phyloP scores from a whole-genome alignment of 1,140 invertebrate species.

The Zaprionus lachaisei region DNA sequence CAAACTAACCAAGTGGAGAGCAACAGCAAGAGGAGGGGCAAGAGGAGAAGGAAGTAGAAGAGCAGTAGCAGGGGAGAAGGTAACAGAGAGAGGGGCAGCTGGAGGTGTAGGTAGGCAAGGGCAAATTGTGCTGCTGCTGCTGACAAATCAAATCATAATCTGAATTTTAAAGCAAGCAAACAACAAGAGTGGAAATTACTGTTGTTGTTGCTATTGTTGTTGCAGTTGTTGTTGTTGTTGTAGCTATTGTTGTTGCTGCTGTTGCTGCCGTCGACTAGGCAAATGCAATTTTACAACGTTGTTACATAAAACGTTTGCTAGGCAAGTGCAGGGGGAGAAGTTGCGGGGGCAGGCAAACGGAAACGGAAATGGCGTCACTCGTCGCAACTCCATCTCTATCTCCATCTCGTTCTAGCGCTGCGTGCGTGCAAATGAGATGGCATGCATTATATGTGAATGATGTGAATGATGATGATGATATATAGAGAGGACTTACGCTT shows the following conservation, averaged over 20 bases:
- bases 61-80: not conserved
- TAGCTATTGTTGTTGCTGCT: not conserved
- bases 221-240: not conserved
- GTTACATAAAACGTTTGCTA: conserved; percentile 71
- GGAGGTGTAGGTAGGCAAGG: conserved; percentile 1
- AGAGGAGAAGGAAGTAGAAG: not conserved
- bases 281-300: conserved; percentile 81
- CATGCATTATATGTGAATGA: conserved; percentile 33
- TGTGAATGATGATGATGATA: conserved; percentile 15
- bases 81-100: not conserved
- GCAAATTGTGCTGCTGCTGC: conserved; percentile 30
- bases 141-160: conserved; percentile 78
- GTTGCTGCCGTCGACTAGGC: conserved; percentile 25
- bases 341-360: not conserved
- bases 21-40: not conserved
- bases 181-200: conserved; percentile 44
- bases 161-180: conserved; percentile 65
- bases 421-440: conserved; percentile 42
- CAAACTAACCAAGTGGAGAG: conserved; percentile 44
- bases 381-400: not conserved
- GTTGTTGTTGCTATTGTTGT: conserved; percentile 17
- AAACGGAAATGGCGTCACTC: conserved; percentile 54
- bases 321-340: not conserved
- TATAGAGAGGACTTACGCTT: conserved; percentile 63
- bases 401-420: not conserved